Base-by-base conservation (phyloP, 1,140 invertebrate species). In the Ylistrum balloti region DNA sequence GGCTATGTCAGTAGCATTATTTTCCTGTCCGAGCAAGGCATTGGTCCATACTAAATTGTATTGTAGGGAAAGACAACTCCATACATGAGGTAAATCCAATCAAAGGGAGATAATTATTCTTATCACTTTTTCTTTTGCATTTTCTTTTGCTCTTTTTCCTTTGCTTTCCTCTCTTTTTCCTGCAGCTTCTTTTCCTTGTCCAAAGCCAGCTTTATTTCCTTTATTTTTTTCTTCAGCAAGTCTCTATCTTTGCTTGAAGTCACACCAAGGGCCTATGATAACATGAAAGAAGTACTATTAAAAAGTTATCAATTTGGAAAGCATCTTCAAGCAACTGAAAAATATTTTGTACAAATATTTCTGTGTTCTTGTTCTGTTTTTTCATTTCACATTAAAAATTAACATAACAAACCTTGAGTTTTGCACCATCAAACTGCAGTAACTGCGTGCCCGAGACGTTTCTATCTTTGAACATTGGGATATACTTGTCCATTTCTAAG, bases 391-490 rank as follows among this genome's bases (percentile, higher is more conserved):
- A n/a, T n/a, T n/a, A n/a, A n/a, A n/a, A n/a, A n/a, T n/a, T n/a
- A n/a, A n/a, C n/a, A n/a, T n/a, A n/a, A 90, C 88, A 87, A 91
- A 96, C 96, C 97, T 99, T 99, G 48, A 99, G 97, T 96, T 98
- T 98, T 32, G 98, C 97, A 0, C 98, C 98, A 94, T 98, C 98
- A 34, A 99, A 96, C 91, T 97, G 97, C 33, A 99, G 95, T 33
- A 99, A 96, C 86, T 98, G 97, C 33, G 97, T 97, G 15, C 99
- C 99, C 94, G 98, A 98, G 38, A 99, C 98, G 93, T 97, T 97
- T 93, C 98, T 97, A 91, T 98, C 98, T 86, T 98, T 97, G 96
- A 99, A 99, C 92, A 97, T 97, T 32, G 97, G 97, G 88, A 98
- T 97, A 95, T 98, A 98, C 86, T 98, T 97, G 93, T 99, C 98